Evolutionary conservation across 2,888 invertebrate species (phyloP).

Genomic region (Caenorhabditis doughertyi): DNA sequence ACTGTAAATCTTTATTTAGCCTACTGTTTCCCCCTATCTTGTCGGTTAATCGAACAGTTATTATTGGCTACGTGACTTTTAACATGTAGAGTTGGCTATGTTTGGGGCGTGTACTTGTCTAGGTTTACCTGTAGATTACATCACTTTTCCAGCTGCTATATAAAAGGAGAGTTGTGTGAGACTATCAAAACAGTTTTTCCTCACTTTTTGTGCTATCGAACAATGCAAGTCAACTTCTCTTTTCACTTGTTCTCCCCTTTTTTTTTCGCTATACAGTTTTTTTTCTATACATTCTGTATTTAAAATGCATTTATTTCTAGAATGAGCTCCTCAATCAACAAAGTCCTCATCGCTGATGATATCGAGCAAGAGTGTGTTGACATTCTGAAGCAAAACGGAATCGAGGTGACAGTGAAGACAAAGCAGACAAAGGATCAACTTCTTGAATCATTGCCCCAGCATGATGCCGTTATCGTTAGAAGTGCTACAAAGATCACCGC

Average conservation of each 20-base stretch:
- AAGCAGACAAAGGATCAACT: constrained; percentile 78
- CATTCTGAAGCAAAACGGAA: constrained; percentile 89
- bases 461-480: constrained; percentile 81
- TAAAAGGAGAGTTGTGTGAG: neutral
- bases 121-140: constrained; percentile 31
- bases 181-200: constrained; percentile 7
- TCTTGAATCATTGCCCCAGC: constrained; percentile 73
- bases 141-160: constrained; percentile 36
- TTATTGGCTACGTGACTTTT: constrained; percentile 53
- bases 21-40: constrained; percentile 4
- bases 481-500: constrained; percentile 80
- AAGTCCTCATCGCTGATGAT: constrained; percentile 94
- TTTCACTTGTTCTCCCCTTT: neutral
- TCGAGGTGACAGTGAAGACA: constrained; percentile 84
- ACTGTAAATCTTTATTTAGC: constrained; percentile 25
- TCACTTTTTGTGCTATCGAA: no score
- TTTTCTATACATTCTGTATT: no score
- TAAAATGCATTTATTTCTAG: no score
- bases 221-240: no score
- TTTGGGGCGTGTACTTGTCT: neutral
- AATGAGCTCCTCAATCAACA: constrained; percentile 83
- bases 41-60: neutral
- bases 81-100: neutral
- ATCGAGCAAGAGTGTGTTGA: constrained; percentile 92
- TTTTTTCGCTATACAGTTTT: neutral